Conservation (phyloP, 1,140 invertebrate species). For the Caerostris extrusa region DNA sequence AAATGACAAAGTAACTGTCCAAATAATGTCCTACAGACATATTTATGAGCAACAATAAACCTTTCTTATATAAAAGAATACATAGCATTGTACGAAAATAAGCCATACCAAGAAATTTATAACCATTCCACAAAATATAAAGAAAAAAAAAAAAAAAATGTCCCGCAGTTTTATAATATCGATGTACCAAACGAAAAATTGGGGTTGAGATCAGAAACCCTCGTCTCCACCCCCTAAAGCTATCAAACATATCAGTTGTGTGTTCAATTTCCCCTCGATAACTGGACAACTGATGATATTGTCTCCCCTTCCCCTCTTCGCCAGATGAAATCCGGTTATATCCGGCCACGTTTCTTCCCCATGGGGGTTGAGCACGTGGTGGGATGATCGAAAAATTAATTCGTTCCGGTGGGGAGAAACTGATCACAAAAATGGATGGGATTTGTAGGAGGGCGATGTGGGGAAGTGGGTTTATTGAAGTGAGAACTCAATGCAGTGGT, state of each 20-base stretch:
- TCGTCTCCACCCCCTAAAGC: neutral
- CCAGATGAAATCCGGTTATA: too few relatives aligned
- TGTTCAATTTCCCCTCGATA: neutral
- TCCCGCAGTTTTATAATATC: too few relatives aligned
- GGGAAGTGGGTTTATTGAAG: neutral
- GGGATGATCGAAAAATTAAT: conserved; percentile 17
- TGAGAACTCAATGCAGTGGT: neutral
- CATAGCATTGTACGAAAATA: too few relatives aligned
- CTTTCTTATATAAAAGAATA: too few relatives aligned
- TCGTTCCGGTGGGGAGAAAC: conserved; percentile 36
- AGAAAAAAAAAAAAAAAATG: too few relatives aligned
- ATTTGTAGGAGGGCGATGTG: neutral
- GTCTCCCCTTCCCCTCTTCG: neutral
- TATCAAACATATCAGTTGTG: neutral
- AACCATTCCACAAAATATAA: too few relatives aligned
- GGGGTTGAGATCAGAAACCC: neutral
- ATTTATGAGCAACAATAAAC: too few relatives aligned
- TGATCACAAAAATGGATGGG: conserved; percentile 18
- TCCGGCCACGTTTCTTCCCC: neutral
- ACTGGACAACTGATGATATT: neutral
- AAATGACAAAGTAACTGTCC: too few relatives aligned
- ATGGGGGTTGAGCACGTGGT: neutral
- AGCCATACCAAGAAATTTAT: too few relatives aligned
- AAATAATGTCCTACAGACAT: too few relatives aligned
- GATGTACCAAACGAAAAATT: too few relatives aligned